Conservation (phyloP, 2,888 invertebrate genomes). For the Scelioninae gen. 1 region DNA sequence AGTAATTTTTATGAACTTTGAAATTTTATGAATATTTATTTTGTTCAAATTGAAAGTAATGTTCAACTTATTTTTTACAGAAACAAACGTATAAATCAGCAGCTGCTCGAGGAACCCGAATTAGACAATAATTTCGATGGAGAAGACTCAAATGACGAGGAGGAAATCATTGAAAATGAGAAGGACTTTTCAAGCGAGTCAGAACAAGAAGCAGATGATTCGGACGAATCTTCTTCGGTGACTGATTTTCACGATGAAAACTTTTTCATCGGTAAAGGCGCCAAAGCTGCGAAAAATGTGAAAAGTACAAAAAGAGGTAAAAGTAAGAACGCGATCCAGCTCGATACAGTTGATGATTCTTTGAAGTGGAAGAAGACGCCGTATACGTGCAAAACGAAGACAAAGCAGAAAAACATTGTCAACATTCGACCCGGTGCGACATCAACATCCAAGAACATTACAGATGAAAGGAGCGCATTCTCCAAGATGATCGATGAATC, state of each 20-base stretch:
- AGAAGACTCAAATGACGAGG: conserved; percentile 37
- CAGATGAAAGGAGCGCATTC: conserved; percentile 25
- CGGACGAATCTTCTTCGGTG: conserved; percentile 13
- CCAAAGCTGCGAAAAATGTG: conserved; percentile 23
- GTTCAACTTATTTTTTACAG: conserved; percentile 21
- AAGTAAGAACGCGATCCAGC: conserved; percentile 21
- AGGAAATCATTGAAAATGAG: conserved; percentile 32
- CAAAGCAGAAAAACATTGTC: conserved; percentile 40
- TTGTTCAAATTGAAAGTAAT: conserved; percentile 21
- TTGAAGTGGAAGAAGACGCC: conserved; percentile 32
- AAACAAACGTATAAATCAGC: conserved; percentile 16
- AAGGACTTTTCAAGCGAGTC: conserved; percentile 35
- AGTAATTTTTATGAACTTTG: conserved; percentile 11
- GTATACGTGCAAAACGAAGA: conserved; percentile 32
- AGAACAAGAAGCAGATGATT: conserved; percentile 36
- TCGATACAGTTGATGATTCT: conserved; percentile 15
- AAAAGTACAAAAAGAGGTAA: conserved; percentile 30
- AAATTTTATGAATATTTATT: conserved; percentile 26
- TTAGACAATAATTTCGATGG: conserved; percentile 32
- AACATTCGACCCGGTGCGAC: conserved; percentile 29
- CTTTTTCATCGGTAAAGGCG: conserved; percentile 35
- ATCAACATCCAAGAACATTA: conserved; percentile 1
- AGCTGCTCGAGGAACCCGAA: conserved; percentile 33
- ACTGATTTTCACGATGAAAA: conserved; percentile 17
- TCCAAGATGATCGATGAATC: conserved; percentile 34